These are phyloP conservation scores for Eunapius fragilis DNA, from an alignment of 37 sponge, comb jelly and placozoan genomes.

Conservation along the genomic window DNA sequence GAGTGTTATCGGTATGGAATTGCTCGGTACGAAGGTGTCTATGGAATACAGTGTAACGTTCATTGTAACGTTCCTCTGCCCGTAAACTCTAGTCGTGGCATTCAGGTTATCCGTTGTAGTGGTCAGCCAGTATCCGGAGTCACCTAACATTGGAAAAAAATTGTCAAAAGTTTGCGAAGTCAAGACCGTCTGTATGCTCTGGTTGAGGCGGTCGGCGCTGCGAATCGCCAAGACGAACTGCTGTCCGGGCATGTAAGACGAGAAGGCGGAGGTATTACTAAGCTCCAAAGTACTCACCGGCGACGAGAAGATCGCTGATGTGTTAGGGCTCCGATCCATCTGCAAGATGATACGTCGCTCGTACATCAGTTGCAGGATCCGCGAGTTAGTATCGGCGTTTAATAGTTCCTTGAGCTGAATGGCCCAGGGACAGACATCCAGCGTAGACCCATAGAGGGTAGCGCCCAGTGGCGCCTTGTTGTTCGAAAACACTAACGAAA, in stretches of 20 bases:
- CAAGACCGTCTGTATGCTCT: neutral
- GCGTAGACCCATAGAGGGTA: conserved; percentile 44
- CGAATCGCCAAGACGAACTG: neutral
- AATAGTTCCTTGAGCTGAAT: neutral
- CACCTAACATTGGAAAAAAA: conserved; percentile 21
- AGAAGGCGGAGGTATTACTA: neutral
- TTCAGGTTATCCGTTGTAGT: neutral
- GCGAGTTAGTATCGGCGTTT: neutral
- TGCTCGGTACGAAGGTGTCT: conserved; percentile 4
- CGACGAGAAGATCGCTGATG: neutral
- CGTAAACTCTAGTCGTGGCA: neutral
- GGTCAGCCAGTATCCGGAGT: conserved; percentile 32
- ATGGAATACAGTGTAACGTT: conserved; percentile 5
- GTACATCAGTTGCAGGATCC: too few relatives aligned
- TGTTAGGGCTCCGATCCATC: neutral
- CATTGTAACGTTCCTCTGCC: neutral
- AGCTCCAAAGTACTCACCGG: neutral
- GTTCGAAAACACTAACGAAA: conserved; percentile 9
- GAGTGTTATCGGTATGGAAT: conserved; percentile 1
- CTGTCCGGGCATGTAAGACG: conserved; percentile 15
- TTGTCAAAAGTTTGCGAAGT: conserved; percentile 2
- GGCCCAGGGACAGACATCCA: conserved; percentile 52
- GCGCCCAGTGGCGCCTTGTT: conserved; percentile 30
- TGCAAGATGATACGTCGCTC: neutral
- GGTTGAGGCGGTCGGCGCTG: conserved; percentile 28